Evolutionary conservation across 2,888 invertebrate genomes (phyloP).

Genomic region (Galerucella pusilla): DNA sequence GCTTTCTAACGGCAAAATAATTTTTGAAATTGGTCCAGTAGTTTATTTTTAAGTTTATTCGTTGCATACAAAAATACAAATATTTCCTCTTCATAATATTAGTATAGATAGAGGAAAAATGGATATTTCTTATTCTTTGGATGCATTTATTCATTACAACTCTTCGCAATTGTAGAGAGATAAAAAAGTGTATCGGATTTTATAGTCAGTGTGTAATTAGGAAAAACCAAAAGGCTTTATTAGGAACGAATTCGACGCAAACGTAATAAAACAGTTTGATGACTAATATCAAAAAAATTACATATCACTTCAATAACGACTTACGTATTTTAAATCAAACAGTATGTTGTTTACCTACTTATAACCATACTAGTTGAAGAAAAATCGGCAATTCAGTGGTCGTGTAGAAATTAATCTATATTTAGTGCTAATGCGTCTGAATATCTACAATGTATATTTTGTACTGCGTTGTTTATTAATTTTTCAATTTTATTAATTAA

Average conservation of each 20-base stretch:
- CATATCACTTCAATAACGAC: not conserved
- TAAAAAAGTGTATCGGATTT: too few relatives aligned
- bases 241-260: not conserved
- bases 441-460: not conserved
- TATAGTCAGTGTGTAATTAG: too few relatives aligned
- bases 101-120: too few relatives aligned
- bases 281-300: not conserved
- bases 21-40: too few relatives aligned
- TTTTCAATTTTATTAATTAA: not conserved
- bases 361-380: constrained; percentile 10
- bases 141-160: too few relatives aligned
- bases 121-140: too few relatives aligned
- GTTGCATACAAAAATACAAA: too few relatives aligned
- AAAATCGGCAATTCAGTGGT: constrained; percentile 6
- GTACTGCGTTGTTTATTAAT: not conserved
- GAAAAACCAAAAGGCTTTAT: not conserved
- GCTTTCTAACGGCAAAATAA: too few relatives aligned
- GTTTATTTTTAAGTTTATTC: too few relatives aligned
- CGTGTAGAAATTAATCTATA: constrained; percentile 12
- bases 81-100: too few relatives aligned
- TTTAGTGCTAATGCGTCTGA: constrained; percentile 10
- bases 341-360: constrained; percentile 15
- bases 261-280: not conserved
- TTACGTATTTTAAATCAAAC: constrained; percentile 10
- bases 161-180: too few relatives aligned